Evolutionary conservation across 2,113 vertebrate genomes (phyloP), one percentile per base, ranked within the genome.

Genomic region (Apteryx mantelli): DNA sequence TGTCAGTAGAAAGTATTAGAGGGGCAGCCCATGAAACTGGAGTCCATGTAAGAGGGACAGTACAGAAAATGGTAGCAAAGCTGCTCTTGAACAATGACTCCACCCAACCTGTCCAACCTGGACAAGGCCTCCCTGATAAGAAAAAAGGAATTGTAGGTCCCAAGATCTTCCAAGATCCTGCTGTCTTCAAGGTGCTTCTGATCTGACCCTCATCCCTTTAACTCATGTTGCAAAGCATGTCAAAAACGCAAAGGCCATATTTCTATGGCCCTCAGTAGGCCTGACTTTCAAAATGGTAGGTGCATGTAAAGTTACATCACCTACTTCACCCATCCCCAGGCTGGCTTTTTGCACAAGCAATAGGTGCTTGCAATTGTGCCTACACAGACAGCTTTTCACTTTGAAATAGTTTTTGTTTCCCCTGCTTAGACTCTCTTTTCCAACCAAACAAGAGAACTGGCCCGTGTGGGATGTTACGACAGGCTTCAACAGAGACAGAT

Each of bases 81-180:
- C 22, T 75, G 36, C 55, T 71, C 18, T 44, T 36, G 44, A 81
- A 83, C 21, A 7, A 13, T 76, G 24, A 7, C 9, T 86, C 32
- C 26, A n/a, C 50, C 26, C 44, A 40, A 46, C 34, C 36, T 63
- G 38, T 2, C 1, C 11, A 8, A 76, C 19, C 38, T 46, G 19
- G 52, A n/a, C 11, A 73, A 74, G 44, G 36, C 18, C 38, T 80
- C 26, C 15, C 53, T 0, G 0, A 80, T 66, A 79, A 76, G 11
- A 76, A 94, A 88, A 13, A 25, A 75, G 16, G 19, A 76, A 25
- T 3, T 21, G n/a, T 24, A 85, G 28, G 8, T 66, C 44, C 18
- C 50, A 65, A 74, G 32, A 38, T 69, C 53, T 24, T 92, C 42
- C 52, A 79, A 63, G 36, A 82, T 82, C 61, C 52, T 94, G 24